phyloP scores from a whole-genome alignment of 2,113 vertebrate genomes.

The Bos taurus region ARS-UCD2.0 NC_037334.1:20896001-20896500 shows the following conservation, averaged over 20 bases:
- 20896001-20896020: too few species aligned
- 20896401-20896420: background rate
- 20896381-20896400: background rate
- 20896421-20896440: accelerated
- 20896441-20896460: accelerated
- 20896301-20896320: accelerated
- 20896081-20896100: conserved; percentile 94
- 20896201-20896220: conserved; percentile 97
- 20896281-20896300: accelerated
- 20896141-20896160: conserved; percentile 95
- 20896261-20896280: accelerated
- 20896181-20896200: conserved; percentile 89
- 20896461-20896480: background rate
- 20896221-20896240: conserved; percentile 89
- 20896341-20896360: accelerated
- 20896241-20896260: background rate
- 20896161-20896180: conserved; percentile 91
- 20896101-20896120: conserved; percentile 95
- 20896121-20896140: conserved; percentile 99
- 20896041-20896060: background rate
- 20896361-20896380: background rate
- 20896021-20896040: too few species aligned
- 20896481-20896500: background rate
- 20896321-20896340: background rate
- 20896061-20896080: background rate